phyloP scores from a whole-genome alignment of 2,797 vertebrate genomes.

The Fratercula arctica region DNA sequence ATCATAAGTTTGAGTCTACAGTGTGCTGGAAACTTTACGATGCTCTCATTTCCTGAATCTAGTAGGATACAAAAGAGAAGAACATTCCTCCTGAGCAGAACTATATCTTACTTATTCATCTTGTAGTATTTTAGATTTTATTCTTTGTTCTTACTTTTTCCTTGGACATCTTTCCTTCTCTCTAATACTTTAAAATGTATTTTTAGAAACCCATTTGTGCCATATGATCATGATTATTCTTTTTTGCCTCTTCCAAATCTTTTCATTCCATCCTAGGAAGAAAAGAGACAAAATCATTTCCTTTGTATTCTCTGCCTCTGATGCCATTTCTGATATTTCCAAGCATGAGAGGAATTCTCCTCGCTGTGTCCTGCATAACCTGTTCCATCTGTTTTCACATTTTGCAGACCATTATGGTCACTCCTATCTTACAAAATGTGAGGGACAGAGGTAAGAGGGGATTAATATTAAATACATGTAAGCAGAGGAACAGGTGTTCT shows the following conservation, averaged over 20 bases:
- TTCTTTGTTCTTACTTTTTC: background rate
- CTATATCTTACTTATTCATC: background rate
- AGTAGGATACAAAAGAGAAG: background rate
- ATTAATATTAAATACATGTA: background rate
- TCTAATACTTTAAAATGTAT: background rate
- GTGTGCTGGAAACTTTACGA: background rate
- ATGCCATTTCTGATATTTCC: background rate
- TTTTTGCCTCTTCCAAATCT: background rate
- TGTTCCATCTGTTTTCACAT: background rate
- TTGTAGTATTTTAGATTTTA: background rate
- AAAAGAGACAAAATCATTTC: background rate
- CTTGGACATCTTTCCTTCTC: background rate
- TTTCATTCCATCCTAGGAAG: background rate
- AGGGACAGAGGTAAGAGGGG: background rate
- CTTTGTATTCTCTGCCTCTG: background rate
- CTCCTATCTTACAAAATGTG: background rate
- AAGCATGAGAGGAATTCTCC: background rate
- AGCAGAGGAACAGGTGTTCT: background rate
- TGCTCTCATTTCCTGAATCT: background rate
- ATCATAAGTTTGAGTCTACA: background rate
- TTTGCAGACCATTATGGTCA: background rate
- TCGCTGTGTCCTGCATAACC: background rate
- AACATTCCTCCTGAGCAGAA: background rate
- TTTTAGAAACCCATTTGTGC: background rate
- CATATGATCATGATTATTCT: background rate